These are phyloP conservation scores for Pterocles burchelli DNA, from an alignment of 2,113 vertebrate species.

Conservation along the genomic window DNA sequence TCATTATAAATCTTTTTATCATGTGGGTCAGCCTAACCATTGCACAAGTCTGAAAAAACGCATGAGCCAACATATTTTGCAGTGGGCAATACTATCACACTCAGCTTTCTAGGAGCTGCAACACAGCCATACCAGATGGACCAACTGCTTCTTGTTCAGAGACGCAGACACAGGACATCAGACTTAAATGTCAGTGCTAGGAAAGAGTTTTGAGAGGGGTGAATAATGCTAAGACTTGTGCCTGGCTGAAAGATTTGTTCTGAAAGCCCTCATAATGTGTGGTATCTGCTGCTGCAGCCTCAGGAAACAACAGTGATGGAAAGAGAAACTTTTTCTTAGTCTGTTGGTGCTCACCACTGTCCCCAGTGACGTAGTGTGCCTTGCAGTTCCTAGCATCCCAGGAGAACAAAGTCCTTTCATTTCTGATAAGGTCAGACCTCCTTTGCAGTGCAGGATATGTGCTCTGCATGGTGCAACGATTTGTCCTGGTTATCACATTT, in stretches of 20 bases:
- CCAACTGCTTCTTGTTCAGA: not conserved
- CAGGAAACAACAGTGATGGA: not conserved
- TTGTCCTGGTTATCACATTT: not conserved
- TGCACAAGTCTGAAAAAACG: not conserved
- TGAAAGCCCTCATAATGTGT: not conserved
- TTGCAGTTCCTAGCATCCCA: not conserved
- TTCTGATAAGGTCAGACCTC: not conserved
- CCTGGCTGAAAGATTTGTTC: not conserved
- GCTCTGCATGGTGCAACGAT: not conserved
- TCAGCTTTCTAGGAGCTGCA: not conserved
- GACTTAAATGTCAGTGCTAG: not conserved
- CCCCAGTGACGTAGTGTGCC: not conserved
- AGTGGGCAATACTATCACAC: not conserved
- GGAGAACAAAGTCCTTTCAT: not conserved
- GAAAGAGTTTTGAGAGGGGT: not conserved
- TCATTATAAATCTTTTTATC: not conserved
- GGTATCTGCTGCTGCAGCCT: not conserved
- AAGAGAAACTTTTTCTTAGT: not conserved
- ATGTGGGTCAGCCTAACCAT: not conserved
- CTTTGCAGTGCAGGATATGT: not conserved
- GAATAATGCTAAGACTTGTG: not conserved
- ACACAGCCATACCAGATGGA: fast-evolving
- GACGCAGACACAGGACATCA: not conserved
- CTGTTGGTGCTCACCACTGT: not conserved
- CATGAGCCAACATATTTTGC: not conserved